These are phyloP conservation scores for Amphimallon solstitiale DNA, from an alignment of 2,888 invertebrate species.

Conservation along the genomic window DNA sequence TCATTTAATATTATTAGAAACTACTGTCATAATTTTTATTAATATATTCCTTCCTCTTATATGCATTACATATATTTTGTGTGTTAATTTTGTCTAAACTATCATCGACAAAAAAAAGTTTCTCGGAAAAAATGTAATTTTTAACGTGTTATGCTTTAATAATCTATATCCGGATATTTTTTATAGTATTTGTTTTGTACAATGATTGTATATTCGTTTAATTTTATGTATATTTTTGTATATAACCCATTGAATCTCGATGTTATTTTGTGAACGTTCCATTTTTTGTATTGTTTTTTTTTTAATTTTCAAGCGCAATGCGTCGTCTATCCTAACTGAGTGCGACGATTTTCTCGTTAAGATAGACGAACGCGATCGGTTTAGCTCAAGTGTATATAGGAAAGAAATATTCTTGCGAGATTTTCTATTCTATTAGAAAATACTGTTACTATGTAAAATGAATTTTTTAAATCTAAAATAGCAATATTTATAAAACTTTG, in stretches of 20 bases:
- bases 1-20: slow-evolving; percentile 19
- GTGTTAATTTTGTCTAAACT: background rate
- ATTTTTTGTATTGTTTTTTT: slow-evolving; percentile 29
- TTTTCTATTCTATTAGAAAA: slow-evolving; percentile 62
- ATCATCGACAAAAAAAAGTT: slow-evolving; percentile 13
- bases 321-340: background rate
- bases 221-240: slow-evolving; percentile 51
- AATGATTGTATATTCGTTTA: slow-evolving; percentile 47
- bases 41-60: slow-evolving; percentile 15
- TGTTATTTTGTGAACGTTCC: slow-evolving; percentile 41
- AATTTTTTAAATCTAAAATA: slow-evolving; percentile 63
- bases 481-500: slow-evolving; percentile 65
- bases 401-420: slow-evolving; percentile 57
- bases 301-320: slow-evolving; percentile 17
- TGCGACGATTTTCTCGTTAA: slow-evolving; percentile 15
- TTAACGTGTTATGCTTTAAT: slow-evolving; percentile 44
- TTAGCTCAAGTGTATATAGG: slow-evolving; percentile 63
- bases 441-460: slow-evolving; percentile 60
- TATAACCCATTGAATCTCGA: slow-evolving; percentile 31
- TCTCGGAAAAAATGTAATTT: background rate
- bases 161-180: slow-evolving; percentile 49
- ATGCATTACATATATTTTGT: slow-evolving; percentile 8
- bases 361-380: slow-evolving; percentile 36
- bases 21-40: slow-evolving; percentile 18
- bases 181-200: slow-evolving; percentile 50